Evolutionary conservation across 2,888 invertebrate genomes (phyloP), one percentile per base, ranked within the genome.

Genomic region (Malacosoma neustria): DNA sequence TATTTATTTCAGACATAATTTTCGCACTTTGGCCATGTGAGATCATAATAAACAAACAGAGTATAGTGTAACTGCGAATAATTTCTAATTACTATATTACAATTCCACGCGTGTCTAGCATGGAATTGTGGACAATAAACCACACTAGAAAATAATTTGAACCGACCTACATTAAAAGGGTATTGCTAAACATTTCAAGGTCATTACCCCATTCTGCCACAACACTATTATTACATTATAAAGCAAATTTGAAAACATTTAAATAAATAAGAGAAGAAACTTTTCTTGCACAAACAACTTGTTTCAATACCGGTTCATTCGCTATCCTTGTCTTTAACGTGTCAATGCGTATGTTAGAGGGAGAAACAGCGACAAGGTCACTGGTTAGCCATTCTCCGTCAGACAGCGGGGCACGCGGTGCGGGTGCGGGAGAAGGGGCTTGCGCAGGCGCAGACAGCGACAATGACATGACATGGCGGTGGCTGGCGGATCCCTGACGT

Each of bases 341-440:
- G 46, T 46, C 44, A 46, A 49, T 53, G 56, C 40, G 54, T 50
- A 49, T 37, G 73, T 47, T 63, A 42, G 65, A 80, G 64, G 40
- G 72, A 51, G 75, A 77, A 45, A 47, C 64, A 57, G 56, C 63
- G 65, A 80, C 84, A 84, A 84, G 84, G 84, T 84, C 82, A 80
- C 76, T 71, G 77, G 77, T 79, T 79, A 80, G 72, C 75, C 80
- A 72, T 61, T 72, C 72, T 72, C 75, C 69, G 75, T 67, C 79
- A 80, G 79, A 79, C 80, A 67, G 72, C 71, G 68, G 67, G 67
- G 57, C 64, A 66, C 53, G 64, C 61, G 71, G 69, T 63, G 63
- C 52, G 67, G 61, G 57, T 63, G 65, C 54, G 63, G 61, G 69
- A 68, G 64, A 61, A 57, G 67, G 63, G 67, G 61, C 56, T 42